These are phyloP conservation scores for Chelonus formosanus DNA, from an alignment of 2,888 invertebrate species.

Conservation along the genomic window DNA sequence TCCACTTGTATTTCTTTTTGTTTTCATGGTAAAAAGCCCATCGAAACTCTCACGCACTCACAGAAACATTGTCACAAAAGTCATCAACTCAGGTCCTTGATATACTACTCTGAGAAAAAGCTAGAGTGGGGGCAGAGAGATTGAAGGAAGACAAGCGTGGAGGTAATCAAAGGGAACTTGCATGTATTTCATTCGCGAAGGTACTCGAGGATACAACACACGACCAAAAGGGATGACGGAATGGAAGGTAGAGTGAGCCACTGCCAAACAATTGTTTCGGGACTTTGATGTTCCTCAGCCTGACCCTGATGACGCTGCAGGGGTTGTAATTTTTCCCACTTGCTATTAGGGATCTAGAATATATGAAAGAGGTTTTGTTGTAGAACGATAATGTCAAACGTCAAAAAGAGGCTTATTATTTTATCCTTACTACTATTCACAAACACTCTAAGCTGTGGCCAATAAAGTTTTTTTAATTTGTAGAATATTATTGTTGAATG, in stretches of 20 bases:
- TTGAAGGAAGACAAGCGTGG: slow-evolving; percentile 40
- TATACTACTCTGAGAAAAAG: slow-evolving; percentile 23
- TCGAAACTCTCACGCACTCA: slow-evolving; percentile 22
- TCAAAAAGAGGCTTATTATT: slow-evolving; percentile 17
- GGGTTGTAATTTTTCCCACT: slow-evolving; percentile 13
- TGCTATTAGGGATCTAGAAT: too few species aligned
- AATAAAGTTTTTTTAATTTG: too few species aligned
- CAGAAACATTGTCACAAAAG: slow-evolving; percentile 27
- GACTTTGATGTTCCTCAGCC: slow-evolving; percentile 53
- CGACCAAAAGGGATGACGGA: slow-evolving; percentile 30
- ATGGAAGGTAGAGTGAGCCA: slow-evolving; percentile 36
- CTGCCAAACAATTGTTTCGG: slow-evolving; percentile 58
- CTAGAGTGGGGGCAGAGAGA: slow-evolving; percentile 32
- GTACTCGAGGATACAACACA: slow-evolving; percentile 37
- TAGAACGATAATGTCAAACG: slow-evolving; percentile 24
- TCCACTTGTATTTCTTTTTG: not conserved
- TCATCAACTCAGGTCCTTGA: slow-evolving; percentile 28
- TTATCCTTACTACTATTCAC: not conserved
- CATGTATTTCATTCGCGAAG: slow-evolving; percentile 43
- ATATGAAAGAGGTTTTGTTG: not conserved
- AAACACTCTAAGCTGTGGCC: too few species aligned
- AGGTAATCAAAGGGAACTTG: slow-evolving; percentile 56
- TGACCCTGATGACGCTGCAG: slow-evolving; percentile 29
- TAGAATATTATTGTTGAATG: too few species aligned
- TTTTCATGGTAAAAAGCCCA: slow-evolving; percentile 13